These are phyloP conservation scores for Cheilosia pagana DNA, from an alignment of 2,888 invertebrate genomes.

Conservation along the genomic window DNA sequence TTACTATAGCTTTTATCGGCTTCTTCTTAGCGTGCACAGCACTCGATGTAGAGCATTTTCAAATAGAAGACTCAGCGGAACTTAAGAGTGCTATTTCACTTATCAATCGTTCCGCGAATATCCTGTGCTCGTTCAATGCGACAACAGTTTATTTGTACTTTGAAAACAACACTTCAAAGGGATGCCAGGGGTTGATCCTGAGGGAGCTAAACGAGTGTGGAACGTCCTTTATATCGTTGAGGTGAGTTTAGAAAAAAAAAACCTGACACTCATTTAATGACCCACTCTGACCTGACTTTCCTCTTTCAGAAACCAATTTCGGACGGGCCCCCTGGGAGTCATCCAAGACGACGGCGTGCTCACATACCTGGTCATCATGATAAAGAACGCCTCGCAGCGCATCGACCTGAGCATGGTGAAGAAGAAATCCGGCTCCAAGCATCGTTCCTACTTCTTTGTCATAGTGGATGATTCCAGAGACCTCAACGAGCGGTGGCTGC, in stretches of 20 bases:
- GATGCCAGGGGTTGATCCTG: conserved; percentile 78
- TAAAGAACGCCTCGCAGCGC: conserved; percentile 79
- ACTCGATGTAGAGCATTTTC: conserved; percentile 23
- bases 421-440: conserved; percentile 81
- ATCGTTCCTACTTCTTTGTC: conserved; percentile 80
- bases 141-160: conserved; percentile 80
- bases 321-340: conserved; percentile 74
- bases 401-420: conserved; percentile 79
- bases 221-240: conserved; percentile 79
- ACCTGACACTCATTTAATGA: neutral
- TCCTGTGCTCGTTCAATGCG: conserved; percentile 79
- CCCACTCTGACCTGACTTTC: neutral
- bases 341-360: conserved; percentile 80
- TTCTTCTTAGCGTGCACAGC: conserved; percentile 15
- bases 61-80: neutral
- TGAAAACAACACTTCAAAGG: conserved; percentile 78
- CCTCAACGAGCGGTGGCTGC: conserved; percentile 79
- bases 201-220: conserved; percentile 79
- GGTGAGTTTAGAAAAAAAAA: conserved; percentile 76
- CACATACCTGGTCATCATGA: conserved; percentile 80
- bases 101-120: conserved; percentile 77
- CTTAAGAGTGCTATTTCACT: conserved; percentile 41
- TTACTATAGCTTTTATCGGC: conserved; percentile 6
- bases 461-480: conserved; percentile 77
- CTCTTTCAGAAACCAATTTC: conserved; percentile 77